phyloP scores from a whole-genome alignment of 2,888 invertebrate genomes.

The Lasioglossum calceatum region DNA sequence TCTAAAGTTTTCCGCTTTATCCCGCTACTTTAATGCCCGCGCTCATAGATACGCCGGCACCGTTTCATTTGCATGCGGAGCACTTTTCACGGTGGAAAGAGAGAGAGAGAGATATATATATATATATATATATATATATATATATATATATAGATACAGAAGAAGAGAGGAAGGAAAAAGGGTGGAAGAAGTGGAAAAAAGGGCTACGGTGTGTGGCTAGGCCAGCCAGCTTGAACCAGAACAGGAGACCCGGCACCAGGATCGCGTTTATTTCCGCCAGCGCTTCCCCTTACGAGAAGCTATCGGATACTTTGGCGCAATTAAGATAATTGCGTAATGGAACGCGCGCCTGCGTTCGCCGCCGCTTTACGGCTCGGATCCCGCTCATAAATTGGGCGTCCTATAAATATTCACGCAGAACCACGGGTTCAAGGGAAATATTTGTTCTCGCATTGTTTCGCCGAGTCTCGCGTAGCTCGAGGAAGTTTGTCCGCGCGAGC shows the following conservation, averaged over 20 bases:
- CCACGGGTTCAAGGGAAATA: constrained; percentile 17
- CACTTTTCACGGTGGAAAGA: constrained; percentile 42
- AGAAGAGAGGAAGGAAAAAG: neutral
- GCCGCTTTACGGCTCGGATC: constrained; percentile 7
- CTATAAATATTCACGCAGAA: constrained; percentile 48
- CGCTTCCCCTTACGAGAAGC: neutral
- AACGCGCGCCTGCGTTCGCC: neutral
- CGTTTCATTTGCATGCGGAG: constrained; percentile 67
- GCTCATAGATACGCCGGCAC: constrained; percentile 46
- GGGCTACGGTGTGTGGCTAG: neutral
- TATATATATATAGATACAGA: neutral
- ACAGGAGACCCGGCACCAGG: constrained; percentile 2
- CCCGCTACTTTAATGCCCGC: constrained; percentile 44
- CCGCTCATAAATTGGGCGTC: constrained; percentile 29
- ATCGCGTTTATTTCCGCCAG: constrained; percentile 28
- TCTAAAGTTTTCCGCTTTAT: constrained; percentile 58
- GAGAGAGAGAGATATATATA: neutral
- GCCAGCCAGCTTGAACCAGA: constrained; percentile 16
- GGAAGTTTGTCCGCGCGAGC: constrained; percentile 14
- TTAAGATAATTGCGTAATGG: constrained; percentile 49
- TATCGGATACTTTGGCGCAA: constrained; percentile 42
- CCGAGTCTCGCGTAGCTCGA: neutral
- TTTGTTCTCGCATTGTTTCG: constrained; percentile 33
- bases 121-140: too few species aligned
- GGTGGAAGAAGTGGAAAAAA: neutral